Percentiles rank a stretch among this genome's conserved stretches.
These are phyloP conservation scores for Numida meleagris DNA, from an alignment of 2,113 vertebrate species.

Conservation along the genomic window DNA sequence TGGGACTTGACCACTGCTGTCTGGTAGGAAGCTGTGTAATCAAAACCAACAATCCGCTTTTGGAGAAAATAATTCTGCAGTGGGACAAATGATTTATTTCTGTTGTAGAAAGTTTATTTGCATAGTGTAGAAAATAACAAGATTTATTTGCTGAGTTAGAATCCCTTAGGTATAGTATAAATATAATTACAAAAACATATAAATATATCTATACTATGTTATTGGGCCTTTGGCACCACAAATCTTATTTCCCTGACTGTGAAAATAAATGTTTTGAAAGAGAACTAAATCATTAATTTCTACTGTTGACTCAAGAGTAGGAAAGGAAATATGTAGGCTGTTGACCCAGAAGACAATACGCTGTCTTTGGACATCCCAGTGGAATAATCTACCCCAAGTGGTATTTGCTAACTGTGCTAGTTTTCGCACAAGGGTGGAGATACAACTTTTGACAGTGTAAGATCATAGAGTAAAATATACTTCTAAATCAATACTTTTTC, in stretches of 20 bases:
- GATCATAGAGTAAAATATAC: slow-evolving; percentile 3
- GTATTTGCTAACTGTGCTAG: slow-evolving; percentile 39
- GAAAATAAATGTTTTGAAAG: slow-evolving; percentile 62
- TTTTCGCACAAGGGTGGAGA: slow-evolving; percentile 12
- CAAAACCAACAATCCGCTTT: background rate
- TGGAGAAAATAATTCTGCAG: background rate
- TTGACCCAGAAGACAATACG: background rate
- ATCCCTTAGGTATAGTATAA: slow-evolving; percentile 59
- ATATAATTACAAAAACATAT: slow-evolving; percentile 57
- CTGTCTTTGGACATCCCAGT: background rate
- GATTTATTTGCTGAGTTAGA: slow-evolving; percentile 58
- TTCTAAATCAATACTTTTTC: background rate
- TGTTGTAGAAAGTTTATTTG: slow-evolving; percentile 26
- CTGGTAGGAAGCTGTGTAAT: background rate
- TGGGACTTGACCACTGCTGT: background rate
- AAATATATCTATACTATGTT: slow-evolving; percentile 50
- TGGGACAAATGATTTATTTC: slow-evolving; percentile 23
- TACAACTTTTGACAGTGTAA: background rate
- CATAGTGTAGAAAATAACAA: slow-evolving; percentile 32
- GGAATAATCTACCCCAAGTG: slow-evolving; percentile 21
- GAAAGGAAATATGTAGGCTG: slow-evolving; percentile 1
- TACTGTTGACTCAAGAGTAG: slow-evolving; percentile 30
- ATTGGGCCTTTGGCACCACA: slow-evolving; percentile 8
- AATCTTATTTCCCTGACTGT: slow-evolving; percentile 64
- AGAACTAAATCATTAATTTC: slow-evolving; percentile 67